Base-by-base conservation (phyloP, 1,140 invertebrate species). In the Neodiprion fabricii region DNA sequence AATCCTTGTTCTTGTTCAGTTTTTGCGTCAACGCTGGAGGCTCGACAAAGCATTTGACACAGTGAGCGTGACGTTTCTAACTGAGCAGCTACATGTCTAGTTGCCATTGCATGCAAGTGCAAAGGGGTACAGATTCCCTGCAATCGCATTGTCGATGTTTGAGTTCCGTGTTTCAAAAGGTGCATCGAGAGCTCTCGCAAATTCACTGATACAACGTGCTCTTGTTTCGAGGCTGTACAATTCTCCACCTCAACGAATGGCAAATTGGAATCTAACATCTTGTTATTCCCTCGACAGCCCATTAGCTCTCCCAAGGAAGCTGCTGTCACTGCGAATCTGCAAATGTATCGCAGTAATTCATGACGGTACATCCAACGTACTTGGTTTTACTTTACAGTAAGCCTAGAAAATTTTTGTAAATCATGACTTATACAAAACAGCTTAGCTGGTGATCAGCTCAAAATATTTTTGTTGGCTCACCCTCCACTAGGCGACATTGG, bases 201-300 rank as follows among this genome's bases (percentile, higher is more conserved):
- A 87, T 96, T 96, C 90, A 96, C 95, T 1, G 95, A 95, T 5
- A 96, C 94, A 50, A 96, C 91, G 85, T 96, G 95, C 79, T 96
- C 95, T 82, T 96, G 95, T 79, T 95, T 95, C 76, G 94, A 95
- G 11, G 95, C 95, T 7, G 95, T 96, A 80, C 94, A 96, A 47
- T 92, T 94, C 85, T 96, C 95, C n/a, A 93, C 89, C 84, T 96
- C 95, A 67, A 92, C 89, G 84, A 96, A 96, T 0, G 95, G 95
- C 75, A 96, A 85, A 71, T 78, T 81, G 0, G 83, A 84, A 9
- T 87, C 85, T 12, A 83, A 77, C 28, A 86, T 79, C 72, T 87
- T 88, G 68, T 83, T 85, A 61, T 61, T 61, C 77, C 78, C 78
- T 10, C 87, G 81, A 77, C 80, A 82, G 53, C 87, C 81, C 83